Evolutionary conservation across 2,113 vertebrate genomes (phyloP).

Genomic region (Pheucticus melanocephalus): DNA sequence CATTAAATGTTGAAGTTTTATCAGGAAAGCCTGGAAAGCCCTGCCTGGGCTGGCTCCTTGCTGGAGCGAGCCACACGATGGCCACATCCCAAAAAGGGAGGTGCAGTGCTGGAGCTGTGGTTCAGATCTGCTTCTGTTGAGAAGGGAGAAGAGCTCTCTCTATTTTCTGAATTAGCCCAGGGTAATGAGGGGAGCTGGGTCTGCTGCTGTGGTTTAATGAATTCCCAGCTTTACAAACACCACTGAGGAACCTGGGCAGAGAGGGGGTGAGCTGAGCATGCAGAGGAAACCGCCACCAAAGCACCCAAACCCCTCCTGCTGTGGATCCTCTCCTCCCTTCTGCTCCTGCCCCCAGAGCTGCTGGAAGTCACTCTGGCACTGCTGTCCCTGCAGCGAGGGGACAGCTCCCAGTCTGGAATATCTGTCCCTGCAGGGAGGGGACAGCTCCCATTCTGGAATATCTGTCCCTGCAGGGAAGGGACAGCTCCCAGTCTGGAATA

Average conservation of each 20-base stretch:
- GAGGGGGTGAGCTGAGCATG: neutral
- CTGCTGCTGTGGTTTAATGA: rapidly evolving
- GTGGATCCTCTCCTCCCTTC: neutral
- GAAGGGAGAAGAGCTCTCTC: rapidly evolving
- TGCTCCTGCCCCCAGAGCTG: neutral
- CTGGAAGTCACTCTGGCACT: conserved; percentile 15
- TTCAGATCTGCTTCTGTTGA: neutral
- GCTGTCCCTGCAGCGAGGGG: conserved; percentile 2
- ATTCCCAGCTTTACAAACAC: neutral
- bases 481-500: too few species aligned
- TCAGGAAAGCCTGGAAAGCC: neutral
- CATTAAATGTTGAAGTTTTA: neutral
- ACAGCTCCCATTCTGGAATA: neutral
- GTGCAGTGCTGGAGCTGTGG: rapidly evolving
- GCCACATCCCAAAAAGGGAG: neutral
- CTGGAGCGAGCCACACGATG: neutral
- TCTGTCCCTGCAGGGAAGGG: neutral
- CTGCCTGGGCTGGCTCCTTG: neutral
- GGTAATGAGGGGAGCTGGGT: neutral
- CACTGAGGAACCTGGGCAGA: neutral
- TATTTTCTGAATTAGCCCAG: neutral
- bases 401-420: neutral
- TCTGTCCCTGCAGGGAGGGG: neutral
- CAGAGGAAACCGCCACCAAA: neutral
- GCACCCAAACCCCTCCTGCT: neutral